Conservation (phyloP, 30 jellyfish, hydroid and myxozoan species). For the Pelagia noctiluca region DNA sequence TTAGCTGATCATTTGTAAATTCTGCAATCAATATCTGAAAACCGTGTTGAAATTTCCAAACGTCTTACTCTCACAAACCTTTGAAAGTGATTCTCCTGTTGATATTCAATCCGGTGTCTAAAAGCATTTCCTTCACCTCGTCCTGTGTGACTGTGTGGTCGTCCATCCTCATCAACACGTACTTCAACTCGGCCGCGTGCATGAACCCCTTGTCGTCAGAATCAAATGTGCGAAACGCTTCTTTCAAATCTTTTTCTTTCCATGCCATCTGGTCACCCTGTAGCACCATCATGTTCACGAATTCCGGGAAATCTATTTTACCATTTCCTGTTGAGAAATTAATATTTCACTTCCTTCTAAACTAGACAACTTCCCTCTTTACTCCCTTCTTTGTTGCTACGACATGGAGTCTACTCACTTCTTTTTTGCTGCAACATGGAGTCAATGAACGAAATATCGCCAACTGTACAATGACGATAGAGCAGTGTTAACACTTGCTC, state of each 20-base stretch:
- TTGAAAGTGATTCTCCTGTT: conserved; percentile 84
- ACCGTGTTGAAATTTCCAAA: not conserved
- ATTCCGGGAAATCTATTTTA: conserved; percentile 92
- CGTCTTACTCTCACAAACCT: conserved; percentile 39
- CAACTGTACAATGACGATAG: too few relatives aligned
- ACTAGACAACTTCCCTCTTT: too few relatives aligned
- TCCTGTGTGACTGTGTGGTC: conserved; percentile 72
- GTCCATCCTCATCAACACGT: conserved; percentile 87
- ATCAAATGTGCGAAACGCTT: conserved; percentile 94
- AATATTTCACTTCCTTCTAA: not conserved
- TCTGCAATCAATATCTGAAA: not conserved
- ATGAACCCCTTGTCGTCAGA: conserved; percentile 91
- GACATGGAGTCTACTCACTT: too few relatives aligned
- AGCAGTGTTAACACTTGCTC: too few relatives aligned
- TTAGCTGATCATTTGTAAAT: not conserved
- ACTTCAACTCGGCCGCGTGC: conserved; percentile 88
- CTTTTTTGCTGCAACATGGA: too few relatives aligned
- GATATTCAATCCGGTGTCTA: conserved; percentile 60
- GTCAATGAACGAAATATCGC: too few relatives aligned
- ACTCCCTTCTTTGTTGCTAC: too few relatives aligned
- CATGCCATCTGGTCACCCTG: conserved; percentile 98
- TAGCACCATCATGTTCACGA: conserved; percentile 90
- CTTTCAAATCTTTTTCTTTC: conserved; percentile 93
- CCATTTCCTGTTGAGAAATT: conserved; percentile 85
- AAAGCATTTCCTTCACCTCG: conserved; percentile 85